These are phyloP conservation scores for Lampris megalopsis DNA, from an alignment of 2,113 vertebrate species.

Conservation along the genomic window DNA sequence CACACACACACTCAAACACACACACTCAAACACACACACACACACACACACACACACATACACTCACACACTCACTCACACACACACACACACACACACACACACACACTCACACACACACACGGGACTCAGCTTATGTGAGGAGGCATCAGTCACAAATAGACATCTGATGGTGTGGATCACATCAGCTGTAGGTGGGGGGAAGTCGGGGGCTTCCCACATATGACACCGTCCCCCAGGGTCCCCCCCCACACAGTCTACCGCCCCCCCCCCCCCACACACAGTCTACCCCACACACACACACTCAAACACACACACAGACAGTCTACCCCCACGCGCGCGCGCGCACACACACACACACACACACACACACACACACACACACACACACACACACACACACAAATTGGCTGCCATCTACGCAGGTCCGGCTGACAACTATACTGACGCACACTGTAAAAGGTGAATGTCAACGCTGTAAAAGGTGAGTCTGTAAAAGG, in stretches of 20 bases:
- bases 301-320: too few relatives aligned
- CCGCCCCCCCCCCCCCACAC: not conserved
- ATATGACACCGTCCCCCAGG: conserved; percentile 10
- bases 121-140: conserved; percentile 1
- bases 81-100: not conserved
- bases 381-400: too few relatives aligned
- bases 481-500: too few relatives aligned
- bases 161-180: conserved; percentile 29
- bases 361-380: not conserved
- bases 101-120: not conserved
- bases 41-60: not conserved
- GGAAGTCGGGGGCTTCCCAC: conserved; percentile 46
- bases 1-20: too few relatives aligned
- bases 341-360: conserved; percentile 1
- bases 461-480: too few relatives aligned
- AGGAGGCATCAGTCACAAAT: conserved; percentile 39
- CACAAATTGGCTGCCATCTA: too few relatives aligned
- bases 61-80: conserved; percentile 7
- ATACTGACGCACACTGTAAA: too few relatives aligned
- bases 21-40: too few relatives aligned
- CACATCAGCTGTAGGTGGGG: not conserved
- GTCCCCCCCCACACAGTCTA: not conserved
- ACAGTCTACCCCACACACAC: not conserved
- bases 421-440: too few relatives aligned
- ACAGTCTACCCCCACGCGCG: not conserved